These are phyloP conservation scores for Romanogobio albipinnatus DNA, from an alignment of 2,113 vertebrate genomes.

Conservation along the genomic window DNA sequence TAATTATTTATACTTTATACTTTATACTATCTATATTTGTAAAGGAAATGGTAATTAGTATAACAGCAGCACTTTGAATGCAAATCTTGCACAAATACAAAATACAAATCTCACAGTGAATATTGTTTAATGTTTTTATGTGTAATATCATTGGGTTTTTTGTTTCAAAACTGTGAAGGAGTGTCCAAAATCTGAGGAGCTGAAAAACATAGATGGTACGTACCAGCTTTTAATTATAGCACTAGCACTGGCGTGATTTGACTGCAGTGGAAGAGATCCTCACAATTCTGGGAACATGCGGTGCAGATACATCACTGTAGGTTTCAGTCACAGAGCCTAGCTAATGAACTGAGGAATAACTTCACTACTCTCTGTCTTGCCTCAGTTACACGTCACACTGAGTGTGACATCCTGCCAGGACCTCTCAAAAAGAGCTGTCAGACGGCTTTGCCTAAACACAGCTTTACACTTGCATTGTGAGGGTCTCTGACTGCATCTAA, in stretches of 20 bases:
- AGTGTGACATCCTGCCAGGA: constrained; percentile 34
- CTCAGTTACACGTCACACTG: constrained; percentile 20
- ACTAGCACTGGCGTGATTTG: constrained; percentile 28
- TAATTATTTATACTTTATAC: neutral
- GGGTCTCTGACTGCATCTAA: neutral
- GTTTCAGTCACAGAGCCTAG: neutral
- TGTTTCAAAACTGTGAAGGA: constrained; percentile 65
- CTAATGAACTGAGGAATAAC: constrained; percentile 32
- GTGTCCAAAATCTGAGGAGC: constrained; percentile 72
- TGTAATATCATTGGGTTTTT: neutral
- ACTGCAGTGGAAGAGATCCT: neutral
- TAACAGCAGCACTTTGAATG: neutral
- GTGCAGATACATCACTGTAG: constrained; percentile 21
- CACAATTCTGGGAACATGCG: constrained; percentile 6
- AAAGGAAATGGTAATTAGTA: neutral
- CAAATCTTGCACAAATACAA: neutral
- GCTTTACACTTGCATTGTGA: neutral
- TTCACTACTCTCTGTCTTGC: constrained; percentile 20
- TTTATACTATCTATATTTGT: too few relatives aligned
- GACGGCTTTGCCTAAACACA: constrained; percentile 10
- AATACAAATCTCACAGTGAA: neutral
- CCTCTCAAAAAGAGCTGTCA: constrained; percentile 17
- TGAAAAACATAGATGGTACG: constrained; percentile 69
- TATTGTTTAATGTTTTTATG: neutral
- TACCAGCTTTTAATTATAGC: constrained; percentile 39